These are phyloP conservation scores for Urocynchramus pylzowi DNA, from an alignment of 2,113 vertebrate species.

Conservation along the genomic window DNA sequence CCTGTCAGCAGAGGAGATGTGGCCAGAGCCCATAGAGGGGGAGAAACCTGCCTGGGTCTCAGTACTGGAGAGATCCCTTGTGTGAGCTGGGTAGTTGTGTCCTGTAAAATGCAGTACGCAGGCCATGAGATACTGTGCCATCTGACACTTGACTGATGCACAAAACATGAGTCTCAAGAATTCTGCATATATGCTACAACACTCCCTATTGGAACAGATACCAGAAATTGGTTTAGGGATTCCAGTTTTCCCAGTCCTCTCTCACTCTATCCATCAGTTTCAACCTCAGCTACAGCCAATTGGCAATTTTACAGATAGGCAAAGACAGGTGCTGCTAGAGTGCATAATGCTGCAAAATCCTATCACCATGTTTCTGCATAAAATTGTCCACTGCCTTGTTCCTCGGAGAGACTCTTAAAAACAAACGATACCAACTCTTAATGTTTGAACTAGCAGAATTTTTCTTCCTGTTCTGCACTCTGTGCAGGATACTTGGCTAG, in stretches of 20 bases:
- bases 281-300: background rate
- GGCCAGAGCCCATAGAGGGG: background rate
- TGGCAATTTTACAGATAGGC: background rate
- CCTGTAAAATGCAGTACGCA: background rate
- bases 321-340: background rate
- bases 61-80: background rate
- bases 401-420: background rate
- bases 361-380: background rate
- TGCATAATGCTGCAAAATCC: background rate
- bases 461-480: background rate
- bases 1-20: background rate
- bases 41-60: background rate
- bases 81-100: background rate
- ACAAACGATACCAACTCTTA: background rate
- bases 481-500: background rate
- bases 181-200: rapidly evolving
- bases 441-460: background rate
- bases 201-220: background rate
- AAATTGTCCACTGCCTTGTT: background rate
- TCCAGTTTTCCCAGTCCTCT: background rate
- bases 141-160: background rate
- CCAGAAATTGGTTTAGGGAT: background rate
- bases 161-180: background rate
- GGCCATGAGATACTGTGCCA: rapidly evolving
- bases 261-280: background rate